Base-by-base conservation (phyloP, 2,888 invertebrate species). In the Cephus pygmeus region DNA sequence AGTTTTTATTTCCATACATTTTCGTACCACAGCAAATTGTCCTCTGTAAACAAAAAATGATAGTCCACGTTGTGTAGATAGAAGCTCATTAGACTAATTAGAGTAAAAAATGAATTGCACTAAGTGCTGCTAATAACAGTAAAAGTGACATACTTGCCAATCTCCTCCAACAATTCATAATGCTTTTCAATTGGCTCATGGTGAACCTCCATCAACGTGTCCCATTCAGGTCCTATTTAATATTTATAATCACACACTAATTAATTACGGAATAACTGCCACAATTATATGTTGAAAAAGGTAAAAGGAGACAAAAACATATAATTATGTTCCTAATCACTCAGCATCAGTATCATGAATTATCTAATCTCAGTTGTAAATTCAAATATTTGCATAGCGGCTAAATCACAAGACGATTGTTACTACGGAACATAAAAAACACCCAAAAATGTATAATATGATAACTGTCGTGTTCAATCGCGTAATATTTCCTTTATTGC, bases 21-120 rank as follows among this genome's bases (percentile, higher is more conserved):
- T 92, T 85, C 93, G 92, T 68, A 95, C 95, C 75, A 94, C 92
- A 11, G 95, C 94, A 90, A 94, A 95, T 90, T 94, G 94, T 75
- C 95, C 95, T 89, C 94, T 95, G 86, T 31, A 92, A 91, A 75
- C 35, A 12, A 12, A 69, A 40, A 69, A 30, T 40, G 15, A 30
- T 35, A 30, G 23, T 68, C 31, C n/a, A n/a, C 36, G 15, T 4
- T 1, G 15, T 12, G 4, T 31, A 34, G 36, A 30, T 11, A 75
- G 33, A 74, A 23, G 23, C 56, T 56, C 56, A 9, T 56, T 56
- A 56, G 9, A 56, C 56, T 23, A 56, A 56, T 56, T 56, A 6
- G 23, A 56, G 23, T 56, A 56, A 56, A 23, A 9, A 56, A 56
- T 56, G 9, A 56, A 56, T 56, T 56, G 56, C 56, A 9, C 56